phyloP scores from a whole-genome alignment of 1,140 invertebrate genomes.

The Psix sp. region DNA sequence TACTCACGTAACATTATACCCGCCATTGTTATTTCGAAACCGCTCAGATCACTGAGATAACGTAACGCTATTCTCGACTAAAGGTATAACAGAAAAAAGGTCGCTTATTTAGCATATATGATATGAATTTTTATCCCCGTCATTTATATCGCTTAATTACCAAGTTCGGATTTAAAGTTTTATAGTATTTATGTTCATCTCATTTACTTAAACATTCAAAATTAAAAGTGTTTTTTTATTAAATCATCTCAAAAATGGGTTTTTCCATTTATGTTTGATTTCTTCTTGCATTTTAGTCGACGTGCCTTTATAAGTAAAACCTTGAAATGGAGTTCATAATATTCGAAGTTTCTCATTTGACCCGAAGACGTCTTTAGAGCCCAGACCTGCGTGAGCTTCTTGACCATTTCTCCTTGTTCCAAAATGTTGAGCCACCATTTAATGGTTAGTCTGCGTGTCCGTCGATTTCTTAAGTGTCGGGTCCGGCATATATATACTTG shows the following conservation, averaged over 20 bases:
- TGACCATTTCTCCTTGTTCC: conserved; percentile 19
- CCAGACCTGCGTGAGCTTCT: too few species aligned
- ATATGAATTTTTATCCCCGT: conserved; percentile 10
- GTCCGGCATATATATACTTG: conserved; percentile 17
- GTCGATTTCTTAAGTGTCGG: conserved; percentile 33
- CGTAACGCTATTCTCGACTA: conserved; percentile 7
- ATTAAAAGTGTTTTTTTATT: too few species aligned
- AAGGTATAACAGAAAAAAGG: conserved; percentile 31
- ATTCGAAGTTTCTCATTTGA: too few species aligned
- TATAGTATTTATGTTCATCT: neutral
- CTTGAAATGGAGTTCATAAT: too few species aligned
- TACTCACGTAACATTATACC: conserved; percentile 46
- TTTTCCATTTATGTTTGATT: too few species aligned
- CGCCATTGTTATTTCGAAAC: conserved; percentile 25
- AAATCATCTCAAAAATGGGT: too few species aligned
- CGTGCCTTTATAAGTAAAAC: too few species aligned
- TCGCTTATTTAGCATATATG: conserved; percentile 19
- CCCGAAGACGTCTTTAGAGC: too few species aligned
- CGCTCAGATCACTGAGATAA: conserved; percentile 30
- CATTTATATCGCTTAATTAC: conserved; percentile 1
- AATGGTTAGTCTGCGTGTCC: conserved; percentile 32
- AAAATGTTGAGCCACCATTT: conserved; percentile 27
- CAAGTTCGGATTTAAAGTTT: neutral
- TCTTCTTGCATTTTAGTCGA: too few species aligned
- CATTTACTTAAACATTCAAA: neutral